Evolutionary conservation across 2,113 vertebrate genomes (phyloP).

Genomic region (Globicephala melas): DNA sequence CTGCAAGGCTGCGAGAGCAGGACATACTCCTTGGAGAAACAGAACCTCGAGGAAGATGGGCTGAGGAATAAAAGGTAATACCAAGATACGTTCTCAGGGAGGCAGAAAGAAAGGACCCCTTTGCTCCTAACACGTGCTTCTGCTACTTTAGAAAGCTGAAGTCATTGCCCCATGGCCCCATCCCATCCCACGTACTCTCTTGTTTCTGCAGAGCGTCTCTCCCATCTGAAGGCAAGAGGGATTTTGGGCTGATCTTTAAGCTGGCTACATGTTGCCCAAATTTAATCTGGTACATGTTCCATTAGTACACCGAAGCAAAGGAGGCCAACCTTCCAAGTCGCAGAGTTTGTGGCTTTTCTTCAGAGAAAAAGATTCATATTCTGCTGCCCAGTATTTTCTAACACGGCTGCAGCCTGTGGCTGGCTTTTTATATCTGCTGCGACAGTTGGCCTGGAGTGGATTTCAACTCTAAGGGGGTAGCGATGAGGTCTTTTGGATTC

Average conservation of each 20-base stretch:
- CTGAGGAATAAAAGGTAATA: not conserved
- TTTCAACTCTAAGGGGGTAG: conserved; percentile 19
- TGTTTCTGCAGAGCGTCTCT: not conserved
- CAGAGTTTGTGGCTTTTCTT: conserved; percentile 14
- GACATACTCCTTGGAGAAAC: not conserved
- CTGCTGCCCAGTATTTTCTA: conserved; percentile 4
- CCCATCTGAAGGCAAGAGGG: not conserved
- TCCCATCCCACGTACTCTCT: not conserved
- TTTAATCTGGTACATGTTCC: not conserved
- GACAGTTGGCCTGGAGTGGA: conserved; percentile 41
- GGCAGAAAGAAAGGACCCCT: not conserved
- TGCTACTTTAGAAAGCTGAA: not conserved
- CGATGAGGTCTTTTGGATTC: conserved; percentile 47
- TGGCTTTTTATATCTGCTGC: conserved; percentile 2
- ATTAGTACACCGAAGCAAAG: not conserved
- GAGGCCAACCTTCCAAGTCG: not conserved
- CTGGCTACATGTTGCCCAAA: not conserved
- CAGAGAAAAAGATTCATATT: conserved; percentile 28
- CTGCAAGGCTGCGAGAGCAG: not conserved
- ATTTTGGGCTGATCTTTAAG: not conserved
- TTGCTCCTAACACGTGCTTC: fast-evolving
- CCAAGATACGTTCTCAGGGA: not conserved
- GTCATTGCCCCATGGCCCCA: not conserved
- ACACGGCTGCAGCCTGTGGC: not conserved
- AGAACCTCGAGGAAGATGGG: not conserved